These are phyloP conservation scores for Chascanopsetta lugubris DNA, from an alignment of 2,113 vertebrate species.

Conservation along the genomic window DNA sequence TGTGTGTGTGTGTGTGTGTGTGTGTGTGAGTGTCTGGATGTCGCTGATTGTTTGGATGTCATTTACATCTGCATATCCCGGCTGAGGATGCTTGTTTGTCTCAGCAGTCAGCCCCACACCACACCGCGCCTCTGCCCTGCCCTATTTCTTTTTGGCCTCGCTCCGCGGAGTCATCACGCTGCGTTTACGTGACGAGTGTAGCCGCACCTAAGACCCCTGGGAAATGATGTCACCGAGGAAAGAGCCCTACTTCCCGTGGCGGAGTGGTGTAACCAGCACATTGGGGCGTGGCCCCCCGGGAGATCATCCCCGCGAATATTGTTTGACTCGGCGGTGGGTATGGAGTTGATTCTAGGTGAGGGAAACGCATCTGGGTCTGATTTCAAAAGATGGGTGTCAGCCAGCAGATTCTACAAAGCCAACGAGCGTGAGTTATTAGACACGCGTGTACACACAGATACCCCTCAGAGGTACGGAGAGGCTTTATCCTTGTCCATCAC, in stretches of 20 bases:
- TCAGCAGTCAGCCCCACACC: slow-evolving; percentile 29
- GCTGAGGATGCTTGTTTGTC: slow-evolving; percentile 21
- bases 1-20: slow-evolving; percentile 5
- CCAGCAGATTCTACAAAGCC: slow-evolving; percentile 1
- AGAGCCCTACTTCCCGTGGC: slow-evolving; percentile 38
- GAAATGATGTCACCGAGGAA: slow-evolving; percentile 56
- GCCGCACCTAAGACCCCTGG: slow-evolving; percentile 24
- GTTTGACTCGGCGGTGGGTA: slow-evolving; percentile 1
- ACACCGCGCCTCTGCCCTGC: slow-evolving; percentile 7
- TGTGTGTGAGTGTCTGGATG: not conserved
- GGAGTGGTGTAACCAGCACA: slow-evolving; percentile 22
- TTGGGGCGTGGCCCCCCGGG: slow-evolving; percentile 44
- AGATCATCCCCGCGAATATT: slow-evolving; percentile 11
- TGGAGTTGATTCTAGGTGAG: slow-evolving; percentile 6
- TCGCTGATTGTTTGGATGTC: slow-evolving; percentile 21
- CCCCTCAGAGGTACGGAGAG: slow-evolving; percentile 3
- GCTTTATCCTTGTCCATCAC: slow-evolving; percentile 17
- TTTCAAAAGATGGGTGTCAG: slow-evolving; percentile 45
- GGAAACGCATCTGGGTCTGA: slow-evolving; percentile 44
- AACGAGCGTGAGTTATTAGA: slow-evolving; percentile 3
- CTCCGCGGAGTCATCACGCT: slow-evolving; percentile 28
- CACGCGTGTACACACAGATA: not conserved
- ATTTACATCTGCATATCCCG: slow-evolving; percentile 24
- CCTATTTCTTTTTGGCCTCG: slow-evolving; percentile 26
- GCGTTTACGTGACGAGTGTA: slow-evolving; percentile 31